Percentiles rank a stretch among this genome's conserved stretches.
Evolutionary conservation across 2,888 invertebrate species (phyloP).

Genomic region (Caenorhabditis auriculariae): DNA sequence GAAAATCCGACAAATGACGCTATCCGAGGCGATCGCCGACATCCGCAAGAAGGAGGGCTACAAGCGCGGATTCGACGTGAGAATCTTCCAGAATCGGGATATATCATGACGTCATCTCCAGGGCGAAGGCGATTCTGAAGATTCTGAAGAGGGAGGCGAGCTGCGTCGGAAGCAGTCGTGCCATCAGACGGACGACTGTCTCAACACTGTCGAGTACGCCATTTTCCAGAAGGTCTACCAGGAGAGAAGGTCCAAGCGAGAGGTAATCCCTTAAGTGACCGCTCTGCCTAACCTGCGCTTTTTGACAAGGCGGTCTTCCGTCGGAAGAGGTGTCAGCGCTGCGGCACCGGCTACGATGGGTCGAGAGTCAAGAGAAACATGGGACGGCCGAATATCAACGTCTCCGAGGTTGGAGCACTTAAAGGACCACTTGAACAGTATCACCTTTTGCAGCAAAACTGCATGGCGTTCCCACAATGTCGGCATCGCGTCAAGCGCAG

Average conservation of each 20-base stretch:
- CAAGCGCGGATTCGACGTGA: slow-evolving; percentile 41
- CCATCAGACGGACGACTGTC: slow-evolving; percentile 50
- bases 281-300: background rate
- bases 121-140: slow-evolving; percentile 17
- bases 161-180: slow-evolving; percentile 32
- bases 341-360: slow-evolving; percentile 27
- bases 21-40: slow-evolving; percentile 46
- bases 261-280: slow-evolving; percentile 13
- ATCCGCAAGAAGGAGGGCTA: slow-evolving; percentile 45
- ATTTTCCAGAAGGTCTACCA: slow-evolving; percentile 53
- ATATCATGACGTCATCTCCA: background rate
- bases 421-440: slow-evolving; percentile 2
- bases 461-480: slow-evolving; percentile 55
- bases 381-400: slow-evolving; percentile 52
- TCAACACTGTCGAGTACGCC: slow-evolving; percentile 49
- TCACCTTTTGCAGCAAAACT: slow-evolving; percentile 38
- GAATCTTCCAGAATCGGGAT: background rate
- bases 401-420: slow-evolving; percentile 40
- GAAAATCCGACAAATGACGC: slow-evolving; percentile 19
- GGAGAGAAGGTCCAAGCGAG: slow-evolving; percentile 45
- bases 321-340: slow-evolving; percentile 34
- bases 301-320: slow-evolving; percentile 33
- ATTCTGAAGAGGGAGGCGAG: slow-evolving; percentile 25
- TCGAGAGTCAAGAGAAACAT: slow-evolving; percentile 48
- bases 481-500: slow-evolving; percentile 50